Conservation (phyloP, 2,797 vertebrate genomes). For the Sylvia borin region DNA sequence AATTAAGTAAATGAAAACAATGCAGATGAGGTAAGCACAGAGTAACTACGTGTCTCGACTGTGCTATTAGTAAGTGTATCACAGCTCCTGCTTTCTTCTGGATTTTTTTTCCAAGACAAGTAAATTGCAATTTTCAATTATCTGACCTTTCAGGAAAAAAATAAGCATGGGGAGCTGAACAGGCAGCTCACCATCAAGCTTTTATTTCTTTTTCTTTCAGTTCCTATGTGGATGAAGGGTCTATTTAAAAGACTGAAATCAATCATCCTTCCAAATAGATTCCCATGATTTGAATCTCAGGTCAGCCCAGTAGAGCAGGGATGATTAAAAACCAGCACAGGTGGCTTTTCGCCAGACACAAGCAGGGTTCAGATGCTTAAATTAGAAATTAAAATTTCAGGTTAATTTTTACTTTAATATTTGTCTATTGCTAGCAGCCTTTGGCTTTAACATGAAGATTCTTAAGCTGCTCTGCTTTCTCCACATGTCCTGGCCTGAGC, state of each 20-base stretch:
- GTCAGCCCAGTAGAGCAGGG: background rate
- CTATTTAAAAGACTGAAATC: background rate
- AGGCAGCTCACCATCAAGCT: background rate
- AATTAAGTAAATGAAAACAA: conserved; percentile 69
- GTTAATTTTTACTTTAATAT: background rate
- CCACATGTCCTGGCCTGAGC: background rate
- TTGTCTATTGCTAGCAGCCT: background rate
- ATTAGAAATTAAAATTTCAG: background rate
- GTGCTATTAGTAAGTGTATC: background rate
- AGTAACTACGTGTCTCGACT: conserved; percentile 5
- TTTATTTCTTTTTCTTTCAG: background rate
- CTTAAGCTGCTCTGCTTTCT: background rate
- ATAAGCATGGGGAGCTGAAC: background rate
- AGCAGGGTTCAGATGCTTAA: background rate
- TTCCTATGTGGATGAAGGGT: background rate
- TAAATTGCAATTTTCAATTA: conserved; percentile 46
- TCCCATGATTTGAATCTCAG: background rate
- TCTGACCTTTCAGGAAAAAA: conserved; percentile 2
- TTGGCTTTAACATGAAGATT: background rate
- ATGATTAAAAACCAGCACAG: background rate
- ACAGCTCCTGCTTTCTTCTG: background rate
- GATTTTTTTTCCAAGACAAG: background rate
- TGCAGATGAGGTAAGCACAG: conserved; percentile 55
- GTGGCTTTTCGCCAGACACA: background rate
- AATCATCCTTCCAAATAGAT: conserved; percentile 1